Conservation (phyloP, 2,888 invertebrate species). For the Ceramica pisi region DNA sequence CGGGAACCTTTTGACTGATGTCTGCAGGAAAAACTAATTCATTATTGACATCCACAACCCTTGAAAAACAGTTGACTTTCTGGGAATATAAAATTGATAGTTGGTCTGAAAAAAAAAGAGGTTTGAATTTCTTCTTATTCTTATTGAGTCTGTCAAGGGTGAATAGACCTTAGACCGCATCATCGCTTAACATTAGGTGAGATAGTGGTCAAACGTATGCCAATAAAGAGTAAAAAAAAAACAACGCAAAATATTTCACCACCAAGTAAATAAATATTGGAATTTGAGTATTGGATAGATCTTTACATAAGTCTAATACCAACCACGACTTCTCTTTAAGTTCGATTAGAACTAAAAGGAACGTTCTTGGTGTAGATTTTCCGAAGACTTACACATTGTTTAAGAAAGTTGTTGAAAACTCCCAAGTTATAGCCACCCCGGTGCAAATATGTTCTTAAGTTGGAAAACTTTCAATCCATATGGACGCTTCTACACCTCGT, state of each 20-base stretch:
- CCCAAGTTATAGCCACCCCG: constrained; percentile 29
- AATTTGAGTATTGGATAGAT: neutral
- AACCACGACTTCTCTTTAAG: constrained; percentile 8
- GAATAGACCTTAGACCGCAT: too few species aligned
- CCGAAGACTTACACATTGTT: constrained; percentile 28
- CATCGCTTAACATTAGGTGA: too few species aligned
- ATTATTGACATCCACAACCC: neutral
- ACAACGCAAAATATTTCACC: neutral
- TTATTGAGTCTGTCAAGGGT: too few species aligned
- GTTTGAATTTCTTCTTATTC: too few species aligned
- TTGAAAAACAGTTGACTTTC: neutral
- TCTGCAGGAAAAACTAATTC: neutral
- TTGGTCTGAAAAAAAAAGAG: neutral
- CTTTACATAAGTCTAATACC: neutral
- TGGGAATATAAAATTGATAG: neutral
- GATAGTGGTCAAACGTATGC: too few species aligned
- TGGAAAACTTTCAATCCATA: constrained; percentile 59
- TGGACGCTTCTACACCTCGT: constrained; percentile 50
- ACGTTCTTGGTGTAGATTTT: constrained; percentile 18
- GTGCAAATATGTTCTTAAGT: constrained; percentile 55
- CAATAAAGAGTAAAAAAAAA: too few species aligned
- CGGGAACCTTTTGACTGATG: too few species aligned
- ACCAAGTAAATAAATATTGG: too few species aligned
- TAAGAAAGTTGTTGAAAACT: constrained; percentile 53
- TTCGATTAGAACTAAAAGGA: constrained; percentile 21